A percentile compares a stretch with the other conserved stretches of the same genome.
Evolutionary conservation across 2,888 invertebrate species (phyloP).

Genomic region (Cheilosia vulpina): DNA sequence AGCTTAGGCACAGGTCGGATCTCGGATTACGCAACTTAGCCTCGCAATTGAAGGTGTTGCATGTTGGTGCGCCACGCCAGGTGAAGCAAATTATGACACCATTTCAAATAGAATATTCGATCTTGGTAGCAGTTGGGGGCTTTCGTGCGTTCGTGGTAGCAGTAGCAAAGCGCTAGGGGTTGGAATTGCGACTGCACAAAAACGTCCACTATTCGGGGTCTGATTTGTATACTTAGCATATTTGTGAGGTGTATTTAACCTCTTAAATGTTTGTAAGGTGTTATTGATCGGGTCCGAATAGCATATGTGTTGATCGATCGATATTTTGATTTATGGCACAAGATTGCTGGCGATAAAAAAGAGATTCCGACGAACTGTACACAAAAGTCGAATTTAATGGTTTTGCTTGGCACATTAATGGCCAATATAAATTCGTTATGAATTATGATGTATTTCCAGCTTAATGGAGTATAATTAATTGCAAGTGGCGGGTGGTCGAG

Average conservation of each 20-base stretch:
- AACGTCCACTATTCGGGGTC: background rate
- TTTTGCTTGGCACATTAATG: slow-evolving; percentile 12
- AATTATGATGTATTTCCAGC: slow-evolving; percentile 37
- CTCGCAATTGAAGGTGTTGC: slow-evolving; percentile 63
- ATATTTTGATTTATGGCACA: slow-evolving; percentile 37
- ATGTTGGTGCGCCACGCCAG: slow-evolving; percentile 52
- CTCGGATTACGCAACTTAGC: slow-evolving; percentile 54
- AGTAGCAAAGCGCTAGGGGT: slow-evolving; percentile 25
- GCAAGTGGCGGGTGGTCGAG: slow-evolving; percentile 20
- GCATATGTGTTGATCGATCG: slow-evolving; percentile 32
- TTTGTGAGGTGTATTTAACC: slow-evolving; percentile 26
- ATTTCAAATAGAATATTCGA: slow-evolving; percentile 53
- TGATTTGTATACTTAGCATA: background rate
- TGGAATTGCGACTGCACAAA: slow-evolving; percentile 39
- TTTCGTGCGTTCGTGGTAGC: slow-evolving; percentile 36
- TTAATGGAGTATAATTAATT: slow-evolving; percentile 7
- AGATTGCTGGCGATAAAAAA: background rate
- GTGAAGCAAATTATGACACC: slow-evolving; percentile 68
- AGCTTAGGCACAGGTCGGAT: background rate
- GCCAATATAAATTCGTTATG: slow-evolving; percentile 18
- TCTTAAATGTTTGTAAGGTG: slow-evolving; percentile 27
- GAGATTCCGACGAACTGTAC: background rate
- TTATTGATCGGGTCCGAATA: slow-evolving; percentile 36
- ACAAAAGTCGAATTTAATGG: slow-evolving; percentile 19
- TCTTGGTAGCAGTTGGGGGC: slow-evolving; percentile 60